Conservation (phyloP, 2,113 vertebrate genomes). For the Eolophus roseicapilla region DNA sequence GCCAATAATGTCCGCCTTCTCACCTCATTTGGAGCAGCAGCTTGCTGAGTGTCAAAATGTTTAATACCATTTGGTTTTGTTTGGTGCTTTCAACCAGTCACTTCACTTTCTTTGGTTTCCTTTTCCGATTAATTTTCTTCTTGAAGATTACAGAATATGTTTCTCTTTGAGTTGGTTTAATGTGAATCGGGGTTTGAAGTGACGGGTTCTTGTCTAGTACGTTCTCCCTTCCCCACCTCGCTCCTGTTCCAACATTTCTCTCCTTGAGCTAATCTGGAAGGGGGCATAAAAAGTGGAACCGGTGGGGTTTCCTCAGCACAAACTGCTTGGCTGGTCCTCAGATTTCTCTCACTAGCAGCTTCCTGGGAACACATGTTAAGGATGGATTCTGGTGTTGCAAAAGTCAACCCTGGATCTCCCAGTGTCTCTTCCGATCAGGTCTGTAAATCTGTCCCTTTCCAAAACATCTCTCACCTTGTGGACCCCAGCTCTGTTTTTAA, state of each 20-base stretch:
- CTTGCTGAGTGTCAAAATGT: constrained; percentile 83
- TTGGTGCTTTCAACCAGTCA: constrained; percentile 73
- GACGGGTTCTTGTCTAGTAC: constrained; percentile 36
- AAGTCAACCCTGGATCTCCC: constrained; percentile 73
- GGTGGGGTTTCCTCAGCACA: constrained; percentile 34
- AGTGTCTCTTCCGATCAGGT: constrained; percentile 75
- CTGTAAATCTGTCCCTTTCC: constrained; percentile 66
- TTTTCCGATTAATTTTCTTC: constrained; percentile 51
- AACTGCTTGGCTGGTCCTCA: constrained; percentile 9
- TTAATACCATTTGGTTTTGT: constrained; percentile 74
- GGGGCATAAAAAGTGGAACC: constrained; percentile 63
- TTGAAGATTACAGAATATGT: not conserved
- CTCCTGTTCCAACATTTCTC: constrained; percentile 37
- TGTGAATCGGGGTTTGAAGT: constrained; percentile 96
- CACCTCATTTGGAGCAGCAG: constrained; percentile 82
- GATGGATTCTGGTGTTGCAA: constrained; percentile 72
- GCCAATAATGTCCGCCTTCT: constrained; percentile 88
- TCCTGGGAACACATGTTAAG: constrained; percentile 57
- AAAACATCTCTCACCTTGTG: constrained; percentile 25
- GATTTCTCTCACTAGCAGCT: constrained; percentile 46
- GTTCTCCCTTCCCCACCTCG: constrained; percentile 8
- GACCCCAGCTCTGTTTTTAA: constrained; percentile 8
- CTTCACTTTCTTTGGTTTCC: constrained; percentile 68
- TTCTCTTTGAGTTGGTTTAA: constrained; percentile 80
- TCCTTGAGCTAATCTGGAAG: constrained; percentile 59